Evolutionary conservation across 2,797 vertebrate species (phyloP).

Genomic region (Artibeus lituratus): DNA sequence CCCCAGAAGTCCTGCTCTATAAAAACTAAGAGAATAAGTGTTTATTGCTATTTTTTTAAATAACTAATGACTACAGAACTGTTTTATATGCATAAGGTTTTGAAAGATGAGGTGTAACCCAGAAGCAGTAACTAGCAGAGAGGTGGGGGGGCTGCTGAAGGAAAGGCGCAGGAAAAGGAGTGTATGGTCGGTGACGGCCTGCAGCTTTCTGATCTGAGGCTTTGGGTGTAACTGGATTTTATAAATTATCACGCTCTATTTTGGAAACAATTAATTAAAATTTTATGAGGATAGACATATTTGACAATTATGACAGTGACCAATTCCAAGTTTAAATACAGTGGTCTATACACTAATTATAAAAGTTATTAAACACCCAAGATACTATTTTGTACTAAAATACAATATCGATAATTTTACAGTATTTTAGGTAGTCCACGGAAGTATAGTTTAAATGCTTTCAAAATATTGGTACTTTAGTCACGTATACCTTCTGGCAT

Average conservation of each 20-base stretch:
- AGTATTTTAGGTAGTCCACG: neutral
- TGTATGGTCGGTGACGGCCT: too few species aligned
- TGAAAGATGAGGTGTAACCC: neutral
- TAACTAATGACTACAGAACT: neutral
- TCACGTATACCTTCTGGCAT: neutral
- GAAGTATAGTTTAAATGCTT: neutral
- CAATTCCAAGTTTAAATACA: neutral
- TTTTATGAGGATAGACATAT: neutral
- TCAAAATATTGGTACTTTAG: neutral
- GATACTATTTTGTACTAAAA: neutral
- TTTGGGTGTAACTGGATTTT: neutral
- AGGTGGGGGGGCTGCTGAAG: accelerated
- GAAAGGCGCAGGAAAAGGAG: accelerated
- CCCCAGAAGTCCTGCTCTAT: neutral
- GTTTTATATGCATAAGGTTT: neutral
- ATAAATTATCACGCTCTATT: neutral
- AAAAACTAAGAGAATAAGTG: neutral
- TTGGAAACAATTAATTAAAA: neutral
- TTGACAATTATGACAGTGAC: neutral
- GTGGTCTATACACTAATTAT: neutral
- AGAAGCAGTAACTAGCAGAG: neutral
- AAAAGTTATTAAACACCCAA: neutral
- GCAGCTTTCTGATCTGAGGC: neutral
- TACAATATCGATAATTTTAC: neutral
- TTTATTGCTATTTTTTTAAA: neutral